phyloP scores from a whole-genome alignment of 2,797 vertebrate genomes.

The Momotus momota region DNA sequence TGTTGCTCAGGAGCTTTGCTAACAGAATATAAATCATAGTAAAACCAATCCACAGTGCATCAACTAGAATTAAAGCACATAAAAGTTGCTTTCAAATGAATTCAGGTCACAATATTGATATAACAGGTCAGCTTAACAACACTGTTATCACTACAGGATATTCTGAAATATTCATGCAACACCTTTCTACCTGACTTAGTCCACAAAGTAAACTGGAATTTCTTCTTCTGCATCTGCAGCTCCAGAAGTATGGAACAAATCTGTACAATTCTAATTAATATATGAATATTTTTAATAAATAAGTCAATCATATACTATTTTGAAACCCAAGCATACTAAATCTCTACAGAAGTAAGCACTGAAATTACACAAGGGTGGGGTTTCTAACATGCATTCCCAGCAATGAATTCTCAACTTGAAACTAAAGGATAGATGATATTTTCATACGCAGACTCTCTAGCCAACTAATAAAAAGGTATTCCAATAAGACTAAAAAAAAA shows the following conservation, averaged over 20 bases:
- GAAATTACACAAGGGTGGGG: not conserved
- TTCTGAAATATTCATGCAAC: not conserved
- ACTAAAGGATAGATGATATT: not conserved
- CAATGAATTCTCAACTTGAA: not conserved
- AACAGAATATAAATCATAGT: not conserved
- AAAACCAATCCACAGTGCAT: not conserved
- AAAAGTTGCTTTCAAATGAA: not conserved
- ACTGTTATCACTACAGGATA: not conserved
- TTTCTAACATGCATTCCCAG: not conserved
- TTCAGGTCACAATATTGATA: not conserved
- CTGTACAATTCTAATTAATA: not conserved
- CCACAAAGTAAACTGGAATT: not conserved
- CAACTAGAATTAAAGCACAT: not conserved
- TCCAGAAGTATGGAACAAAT: not conserved
- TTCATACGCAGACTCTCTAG: not conserved
- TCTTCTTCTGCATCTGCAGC: not conserved
- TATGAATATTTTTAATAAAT: not conserved
- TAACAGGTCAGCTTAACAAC: not conserved
- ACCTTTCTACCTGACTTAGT: not conserved
- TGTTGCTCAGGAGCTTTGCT: not conserved
- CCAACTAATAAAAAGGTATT: not conserved
- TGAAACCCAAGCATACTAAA: not conserved
- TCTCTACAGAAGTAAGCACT: not conserved
- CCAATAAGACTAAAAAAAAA: not conserved
- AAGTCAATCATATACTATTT: not conserved